Evolutionary conservation across 2,113 vertebrate genomes (phyloP), one percentile per base, ranked within the genome.

Genomic region (Grallaria varia): DNA sequence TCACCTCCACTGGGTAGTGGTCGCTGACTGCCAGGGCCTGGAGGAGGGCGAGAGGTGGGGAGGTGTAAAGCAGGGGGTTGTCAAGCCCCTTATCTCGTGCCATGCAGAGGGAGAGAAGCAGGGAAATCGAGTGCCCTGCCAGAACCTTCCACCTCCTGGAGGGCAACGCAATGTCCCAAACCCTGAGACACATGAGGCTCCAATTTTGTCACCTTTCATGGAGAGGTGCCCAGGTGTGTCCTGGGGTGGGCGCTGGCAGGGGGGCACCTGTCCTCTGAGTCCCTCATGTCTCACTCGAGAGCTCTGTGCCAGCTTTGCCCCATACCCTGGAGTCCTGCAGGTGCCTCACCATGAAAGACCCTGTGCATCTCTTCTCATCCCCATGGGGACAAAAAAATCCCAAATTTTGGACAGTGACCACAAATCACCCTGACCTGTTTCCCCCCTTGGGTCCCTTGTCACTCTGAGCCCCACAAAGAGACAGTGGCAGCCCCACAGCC

Each of bases 1-100:
- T 97, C 97, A 99, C 98, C 92, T 99, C 99, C 3, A 99, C 99
- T 0, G 99, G 99, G 87, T 98, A 99, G 91, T 99, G 99, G 97
- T 99, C 99, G 0, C 99, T 99, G 89, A 99, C 98, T 39, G 98
- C 98, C 64, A 98, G 86, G 23, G 99, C 98, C 99, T 99, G 96
- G 20, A 88, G 40, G 56, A 75, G 71, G 55, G 77, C 3, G 10
- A 95, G 53, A 87, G 37, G 10, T 28, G 9, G 12, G 16, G 44
- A 73, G 14, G 5, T 20, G 47, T 58, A 28, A 44, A 0, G 1
- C 22, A 27, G 21, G 52, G 8, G 6, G 44, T 53, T 0, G 11
- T 33, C 2, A 18, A 89, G 58, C 14, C 39, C 15, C 31, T 25
- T 11, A 12, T 12, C 15, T 13, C 28, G 8, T 0, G 0, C 19